A percentile compares a stretch with the other conserved stretches of the same genome.
Evolutionary conservation across 2,888 invertebrate genomes (phyloP).

Genomic region (Dichetophora obliterata): DNA sequence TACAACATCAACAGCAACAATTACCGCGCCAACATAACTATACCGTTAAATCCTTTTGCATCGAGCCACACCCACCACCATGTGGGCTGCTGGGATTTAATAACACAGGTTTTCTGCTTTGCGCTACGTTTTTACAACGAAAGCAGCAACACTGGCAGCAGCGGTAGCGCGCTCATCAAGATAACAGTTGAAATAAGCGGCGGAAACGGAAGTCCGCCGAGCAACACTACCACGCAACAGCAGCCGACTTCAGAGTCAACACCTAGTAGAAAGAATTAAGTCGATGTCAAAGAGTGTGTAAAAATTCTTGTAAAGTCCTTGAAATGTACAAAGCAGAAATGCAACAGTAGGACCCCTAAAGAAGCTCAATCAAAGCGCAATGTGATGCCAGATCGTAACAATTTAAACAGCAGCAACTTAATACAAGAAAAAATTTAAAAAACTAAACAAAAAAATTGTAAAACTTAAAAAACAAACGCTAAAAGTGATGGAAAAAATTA

Average conservation of each 20-base stretch:
- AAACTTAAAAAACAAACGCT: slow-evolving; percentile 34
- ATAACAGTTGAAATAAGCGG: slow-evolving; percentile 45
- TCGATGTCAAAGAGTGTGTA: slow-evolving; percentile 30
- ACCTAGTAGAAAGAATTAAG: slow-evolving; percentile 33
- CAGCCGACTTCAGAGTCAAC: slow-evolving; percentile 29
- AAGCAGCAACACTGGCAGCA: slow-evolving; percentile 16
- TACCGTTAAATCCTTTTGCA: slow-evolving; percentile 57
- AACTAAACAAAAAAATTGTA: slow-evolving; percentile 30
- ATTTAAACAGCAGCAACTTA: slow-evolving; percentile 41
- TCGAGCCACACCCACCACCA: slow-evolving; percentile 36
- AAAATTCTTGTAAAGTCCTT: slow-evolving; percentile 28
- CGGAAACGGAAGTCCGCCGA: slow-evolving; percentile 33
- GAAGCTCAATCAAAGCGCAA: slow-evolving; percentile 69
- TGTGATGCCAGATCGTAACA: slow-evolving; percentile 61
- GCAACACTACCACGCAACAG: slow-evolving; percentile 8
- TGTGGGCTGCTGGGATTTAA: slow-evolving; percentile 65
- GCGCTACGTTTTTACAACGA: slow-evolving; percentile 60
- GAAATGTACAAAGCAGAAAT: slow-evolving; percentile 25
- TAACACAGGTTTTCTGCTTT: slow-evolving; percentile 66
- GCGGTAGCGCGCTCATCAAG: neutral
- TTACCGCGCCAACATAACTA: slow-evolving; percentile 63
- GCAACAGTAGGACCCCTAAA: slow-evolving; percentile 32
- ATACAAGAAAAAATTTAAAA: slow-evolving; percentile 42
- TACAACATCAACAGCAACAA: slow-evolving; percentile 40
- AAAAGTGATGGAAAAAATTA: slow-evolving; percentile 11